These are phyloP conservation scores for Drosophila sturtevanti DNA, from an alignment of 1,140 invertebrate species.

Conservation along the genomic window DNA sequence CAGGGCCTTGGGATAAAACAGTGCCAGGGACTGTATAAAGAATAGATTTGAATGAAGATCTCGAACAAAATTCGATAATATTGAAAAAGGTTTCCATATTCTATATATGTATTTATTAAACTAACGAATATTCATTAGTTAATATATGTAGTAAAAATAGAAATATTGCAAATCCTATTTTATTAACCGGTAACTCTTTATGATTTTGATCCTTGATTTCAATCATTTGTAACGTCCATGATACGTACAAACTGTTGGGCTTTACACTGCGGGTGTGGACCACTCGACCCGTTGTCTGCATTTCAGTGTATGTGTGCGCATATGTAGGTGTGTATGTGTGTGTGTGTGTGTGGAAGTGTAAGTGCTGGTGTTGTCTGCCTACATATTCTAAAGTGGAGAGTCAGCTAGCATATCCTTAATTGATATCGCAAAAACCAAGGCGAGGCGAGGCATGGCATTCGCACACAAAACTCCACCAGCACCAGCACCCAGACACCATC, in stretches of 20 bases:
- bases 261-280: not conserved
- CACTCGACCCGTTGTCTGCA: not conserved
- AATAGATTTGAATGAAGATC: too few species aligned
- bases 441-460: constrained; percentile 72
- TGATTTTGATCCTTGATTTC: not conserved
- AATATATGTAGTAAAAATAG: too few species aligned
- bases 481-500: constrained; percentile 14
- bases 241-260: not conserved
- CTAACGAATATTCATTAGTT: too few species aligned
- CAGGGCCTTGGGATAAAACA: too few species aligned
- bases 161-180: too few species aligned
- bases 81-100: too few species aligned
- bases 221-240: not conserved
- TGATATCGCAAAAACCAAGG: constrained; percentile 74
- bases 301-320: not conserved
- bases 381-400: constrained; percentile 45
- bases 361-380: constrained; percentile 38
- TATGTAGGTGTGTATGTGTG: not conserved
- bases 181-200: too few species aligned
- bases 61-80: too few species aligned
- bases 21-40: too few species aligned
- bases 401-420: constrained; percentile 69
- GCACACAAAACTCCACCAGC: constrained; percentile 51
- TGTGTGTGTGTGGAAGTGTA: not conserved
- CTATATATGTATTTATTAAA: too few species aligned